phyloP scores from a whole-genome alignment of 1,140 invertebrate species.

The Pseudomyrmex dendroicus region DNA sequence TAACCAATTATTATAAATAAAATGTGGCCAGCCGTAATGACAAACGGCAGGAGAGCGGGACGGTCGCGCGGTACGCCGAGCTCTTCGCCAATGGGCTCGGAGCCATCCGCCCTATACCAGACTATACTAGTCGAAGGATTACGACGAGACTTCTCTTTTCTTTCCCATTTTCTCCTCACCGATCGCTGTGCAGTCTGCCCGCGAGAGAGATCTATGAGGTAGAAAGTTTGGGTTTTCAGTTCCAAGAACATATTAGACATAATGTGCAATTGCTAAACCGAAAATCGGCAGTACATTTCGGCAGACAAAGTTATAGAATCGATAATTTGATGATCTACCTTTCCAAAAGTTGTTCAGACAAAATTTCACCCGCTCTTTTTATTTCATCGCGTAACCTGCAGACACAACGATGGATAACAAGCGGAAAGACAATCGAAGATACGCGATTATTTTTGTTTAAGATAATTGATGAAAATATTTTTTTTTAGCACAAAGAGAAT shows the following conservation, averaged over 20 bases:
- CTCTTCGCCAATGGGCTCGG: slow-evolving; percentile 76
- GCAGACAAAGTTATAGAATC: slow-evolving; percentile 28
- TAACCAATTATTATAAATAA: slow-evolving; percentile 84
- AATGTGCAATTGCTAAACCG: slow-evolving; percentile 49
- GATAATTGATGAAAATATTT: no score
- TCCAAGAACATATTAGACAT: slow-evolving; percentile 43
- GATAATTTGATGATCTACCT: slow-evolving; percentile 21
- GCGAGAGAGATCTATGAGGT: slow-evolving; percentile 65
- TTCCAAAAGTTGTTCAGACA: background rate
- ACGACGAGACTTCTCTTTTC: slow-evolving; percentile 47
- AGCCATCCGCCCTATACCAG: slow-evolving; percentile 71
- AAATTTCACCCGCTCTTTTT: background rate
- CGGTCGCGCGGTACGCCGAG: slow-evolving; percentile 60
- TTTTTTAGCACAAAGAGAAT: background rate
- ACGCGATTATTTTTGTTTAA: no score
- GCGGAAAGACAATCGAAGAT: background rate
- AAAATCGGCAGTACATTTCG: slow-evolving; percentile 46
- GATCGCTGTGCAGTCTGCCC: slow-evolving; percentile 53
- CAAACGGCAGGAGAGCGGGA: slow-evolving; percentile 74
- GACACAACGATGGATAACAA: slow-evolving; percentile 10
- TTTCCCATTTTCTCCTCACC: slow-evolving; percentile 54
- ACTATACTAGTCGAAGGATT: slow-evolving; percentile 62
- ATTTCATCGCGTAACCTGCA: background rate
- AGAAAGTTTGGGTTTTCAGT: slow-evolving; percentile 56
- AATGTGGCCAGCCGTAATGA: slow-evolving; percentile 81